Evolutionary conservation across 2,113 vertebrate species (phyloP).

Genomic region (Oryzias curvinotus): DNA sequence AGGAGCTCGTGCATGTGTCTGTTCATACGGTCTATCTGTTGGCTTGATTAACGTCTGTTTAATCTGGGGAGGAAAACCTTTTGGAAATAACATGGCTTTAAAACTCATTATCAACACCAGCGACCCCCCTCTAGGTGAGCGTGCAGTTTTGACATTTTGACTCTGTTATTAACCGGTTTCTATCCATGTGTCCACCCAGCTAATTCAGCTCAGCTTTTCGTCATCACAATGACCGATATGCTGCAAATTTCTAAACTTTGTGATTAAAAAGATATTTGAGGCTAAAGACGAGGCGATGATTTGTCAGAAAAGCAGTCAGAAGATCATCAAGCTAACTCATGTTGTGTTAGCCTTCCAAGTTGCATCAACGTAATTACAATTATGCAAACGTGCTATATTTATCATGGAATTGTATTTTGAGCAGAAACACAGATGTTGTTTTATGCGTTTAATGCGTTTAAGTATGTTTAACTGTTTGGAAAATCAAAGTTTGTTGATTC

Average conservation of each 20-base stretch:
- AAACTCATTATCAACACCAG: slow-evolving; percentile 72
- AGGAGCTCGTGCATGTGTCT: not conserved
- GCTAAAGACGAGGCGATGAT: not conserved
- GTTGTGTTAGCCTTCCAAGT: not conserved
- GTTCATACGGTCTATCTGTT: not conserved
- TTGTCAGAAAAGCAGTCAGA: too few species aligned
- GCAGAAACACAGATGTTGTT: not conserved
- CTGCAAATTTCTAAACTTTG: too few species aligned
- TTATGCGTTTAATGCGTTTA: not conserved
- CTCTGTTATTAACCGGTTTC: not conserved
- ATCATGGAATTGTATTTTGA: not conserved
- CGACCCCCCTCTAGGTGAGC: slow-evolving; percentile 77
- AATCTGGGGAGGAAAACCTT: slow-evolving; percentile 14
- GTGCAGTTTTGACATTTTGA: too few species aligned
- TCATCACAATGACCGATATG: slow-evolving; percentile 3
- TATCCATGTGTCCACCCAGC: not conserved
- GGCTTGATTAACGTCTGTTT: slow-evolving; percentile 2
- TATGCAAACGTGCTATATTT: not conserved
- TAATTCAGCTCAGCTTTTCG: slow-evolving; percentile 9
- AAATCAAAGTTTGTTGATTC: not conserved
- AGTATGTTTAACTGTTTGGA: not conserved
- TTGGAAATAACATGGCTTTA: slow-evolving; percentile 69
- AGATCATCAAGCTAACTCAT: not conserved
- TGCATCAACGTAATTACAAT: not conserved
- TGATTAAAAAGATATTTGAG: not conserved